Percentiles rank a stretch among this genome's conserved stretches.
Evolutionary conservation across 2,113 vertebrate genomes (phyloP).

Genomic region (Hippopotamus amphibius): DNA sequence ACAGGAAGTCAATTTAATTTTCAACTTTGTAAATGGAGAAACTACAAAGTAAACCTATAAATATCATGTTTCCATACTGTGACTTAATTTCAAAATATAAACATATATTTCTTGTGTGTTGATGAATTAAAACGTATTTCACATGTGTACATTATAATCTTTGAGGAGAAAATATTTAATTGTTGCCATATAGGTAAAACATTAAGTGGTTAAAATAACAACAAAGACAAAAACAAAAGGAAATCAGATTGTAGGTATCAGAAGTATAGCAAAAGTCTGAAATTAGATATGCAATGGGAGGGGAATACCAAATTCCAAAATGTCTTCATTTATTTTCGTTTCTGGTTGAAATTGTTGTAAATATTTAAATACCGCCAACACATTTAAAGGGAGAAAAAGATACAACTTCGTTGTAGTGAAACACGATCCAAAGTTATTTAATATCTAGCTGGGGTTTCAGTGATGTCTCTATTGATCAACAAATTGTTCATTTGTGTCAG

Average conservation of each 20-base stretch:
- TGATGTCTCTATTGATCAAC: neutral
- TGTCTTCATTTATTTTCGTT: conserved; percentile 44
- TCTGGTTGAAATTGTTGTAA: conserved; percentile 16
- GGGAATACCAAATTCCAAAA: neutral
- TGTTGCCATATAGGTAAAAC: neutral
- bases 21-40: conserved; percentile 10
- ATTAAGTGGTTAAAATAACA: neutral
- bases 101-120: neutral
- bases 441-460: neutral
- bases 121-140: conserved; percentile 26
- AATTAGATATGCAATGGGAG: neutral
- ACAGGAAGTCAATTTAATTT: neutral
- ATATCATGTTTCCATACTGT: neutral
- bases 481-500: neutral
- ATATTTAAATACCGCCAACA: conserved; percentile 47
- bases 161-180: conserved; percentile 44
- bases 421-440: neutral
- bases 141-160: neutral
- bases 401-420: neutral
- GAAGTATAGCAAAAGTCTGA: neutral
- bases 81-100: conserved; percentile 33
- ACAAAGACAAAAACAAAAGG: neutral
- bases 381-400: conserved; percentile 17
- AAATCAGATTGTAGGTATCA: neutral
- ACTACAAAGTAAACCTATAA: neutral